These are phyloP conservation scores for Muscicapa adusta DNA, from an alignment of 2,113 vertebrate species.

Conservation along the genomic window DNA sequence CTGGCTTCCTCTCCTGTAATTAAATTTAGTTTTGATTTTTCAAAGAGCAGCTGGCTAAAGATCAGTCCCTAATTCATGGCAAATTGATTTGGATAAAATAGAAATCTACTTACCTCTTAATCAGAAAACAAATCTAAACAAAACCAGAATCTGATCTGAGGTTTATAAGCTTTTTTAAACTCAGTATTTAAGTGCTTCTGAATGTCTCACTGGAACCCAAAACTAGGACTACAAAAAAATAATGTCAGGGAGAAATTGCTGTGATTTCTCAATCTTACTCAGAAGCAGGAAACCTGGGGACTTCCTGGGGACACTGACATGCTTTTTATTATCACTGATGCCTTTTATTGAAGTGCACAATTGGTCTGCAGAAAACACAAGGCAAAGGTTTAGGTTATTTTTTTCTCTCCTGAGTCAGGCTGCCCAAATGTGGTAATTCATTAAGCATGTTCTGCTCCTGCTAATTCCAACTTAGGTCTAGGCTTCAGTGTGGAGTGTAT, in stretches of 20 bases:
- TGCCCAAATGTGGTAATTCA: neutral
- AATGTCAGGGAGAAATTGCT: neutral
- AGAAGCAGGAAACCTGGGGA: neutral
- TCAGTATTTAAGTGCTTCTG: neutral
- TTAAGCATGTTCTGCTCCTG: neutral
- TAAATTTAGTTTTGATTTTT: neutral
- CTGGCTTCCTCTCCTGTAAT: neutral
- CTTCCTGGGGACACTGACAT: neutral
- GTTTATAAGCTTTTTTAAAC: neutral
- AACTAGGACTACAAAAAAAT: neutral
- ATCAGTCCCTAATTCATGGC: neutral
- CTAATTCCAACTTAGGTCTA: neutral
- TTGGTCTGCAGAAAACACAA: neutral
- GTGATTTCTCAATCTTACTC: neutral
- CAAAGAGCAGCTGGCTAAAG: neutral
- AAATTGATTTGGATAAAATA: neutral
- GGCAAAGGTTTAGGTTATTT: neutral
- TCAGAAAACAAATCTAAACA: constrained; percentile 11
- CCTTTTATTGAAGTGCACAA: neutral
- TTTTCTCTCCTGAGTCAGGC: neutral
- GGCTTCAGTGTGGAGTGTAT: neutral
- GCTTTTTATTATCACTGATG: neutral
- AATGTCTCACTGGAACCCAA: neutral
- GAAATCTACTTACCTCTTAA: neutral
- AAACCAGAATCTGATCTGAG: neutral